Evolutionary conservation across 2,113 vertebrate genomes (phyloP).

Genomic region (Trematocara stigmaticum): DNA sequence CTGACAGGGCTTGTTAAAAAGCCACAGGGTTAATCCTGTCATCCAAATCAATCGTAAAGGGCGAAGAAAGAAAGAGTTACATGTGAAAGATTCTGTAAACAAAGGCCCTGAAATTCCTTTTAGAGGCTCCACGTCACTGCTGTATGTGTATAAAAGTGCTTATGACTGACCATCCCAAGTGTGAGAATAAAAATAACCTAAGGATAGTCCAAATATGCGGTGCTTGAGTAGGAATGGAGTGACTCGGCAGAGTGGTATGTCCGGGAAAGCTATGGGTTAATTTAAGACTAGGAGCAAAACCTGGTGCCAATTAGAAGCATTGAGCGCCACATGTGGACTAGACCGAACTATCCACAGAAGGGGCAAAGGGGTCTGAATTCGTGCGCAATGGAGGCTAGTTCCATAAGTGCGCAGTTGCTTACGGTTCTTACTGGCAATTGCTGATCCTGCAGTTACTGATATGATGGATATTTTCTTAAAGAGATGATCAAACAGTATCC

Average conservation of each 20-base stretch:
- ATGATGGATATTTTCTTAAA: not conserved
- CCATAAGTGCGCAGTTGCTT: not conserved
- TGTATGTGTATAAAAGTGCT: not conserved
- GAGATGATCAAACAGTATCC: not conserved
- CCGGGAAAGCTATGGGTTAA: slow-evolving; percentile 73
- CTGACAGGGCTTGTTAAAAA: not conserved
- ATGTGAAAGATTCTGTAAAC: not conserved
- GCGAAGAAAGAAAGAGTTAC: not conserved
- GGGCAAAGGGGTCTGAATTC: slow-evolving; percentile 46
- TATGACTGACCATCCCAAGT: not conserved
- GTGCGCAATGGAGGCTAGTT: slow-evolving; percentile 22
- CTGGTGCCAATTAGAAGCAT: slow-evolving; percentile 77
- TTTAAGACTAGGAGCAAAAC: slow-evolving; percentile 67
- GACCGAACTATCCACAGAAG: slow-evolving; percentile 40
- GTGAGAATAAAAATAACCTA: slow-evolving; percentile 10
- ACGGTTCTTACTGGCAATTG: not conserved
- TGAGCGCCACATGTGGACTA: slow-evolving; percentile 68
- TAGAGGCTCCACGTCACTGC: not conserved
- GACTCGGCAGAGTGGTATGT: slow-evolving; percentile 48
- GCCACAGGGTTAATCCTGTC: not conserved
- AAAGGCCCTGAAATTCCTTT: not conserved
- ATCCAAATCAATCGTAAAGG: not conserved
- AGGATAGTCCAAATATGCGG: slow-evolving; percentile 26
- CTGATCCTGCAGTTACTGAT: not conserved
- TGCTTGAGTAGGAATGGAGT: slow-evolving; percentile 3